Evolutionary conservation across 1,140 invertebrate species (phyloP).

Genomic region (Palaemon carinicauda): DNA sequence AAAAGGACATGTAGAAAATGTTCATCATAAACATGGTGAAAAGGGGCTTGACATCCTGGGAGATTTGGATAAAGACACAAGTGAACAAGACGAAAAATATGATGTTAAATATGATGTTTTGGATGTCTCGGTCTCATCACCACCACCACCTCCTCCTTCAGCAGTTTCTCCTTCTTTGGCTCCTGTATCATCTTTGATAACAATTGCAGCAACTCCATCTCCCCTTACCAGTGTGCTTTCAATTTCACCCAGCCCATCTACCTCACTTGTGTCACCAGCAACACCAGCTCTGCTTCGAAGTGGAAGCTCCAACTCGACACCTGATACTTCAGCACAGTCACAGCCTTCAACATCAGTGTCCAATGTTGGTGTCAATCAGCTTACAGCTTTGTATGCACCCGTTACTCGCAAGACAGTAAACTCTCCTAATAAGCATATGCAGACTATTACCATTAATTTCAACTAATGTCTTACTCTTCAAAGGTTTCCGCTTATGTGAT

Average conservation of each 20-base stretch:
- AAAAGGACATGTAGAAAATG: slow-evolving; percentile 58
- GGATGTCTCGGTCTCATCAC: slow-evolving; percentile 13
- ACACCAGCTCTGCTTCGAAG: neutral
- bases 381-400: slow-evolving; percentile 47
- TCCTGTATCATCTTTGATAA: slow-evolving; percentile 36
- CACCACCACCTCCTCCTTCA: neutral
- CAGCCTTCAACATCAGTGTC: slow-evolving; percentile 14
- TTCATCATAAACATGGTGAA: slow-evolving; percentile 54
- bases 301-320: neutral
- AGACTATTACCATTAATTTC: slow-evolving; percentile 58
- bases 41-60: slow-evolving; percentile 31
- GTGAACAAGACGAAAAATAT: slow-evolving; percentile 30
- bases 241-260: slow-evolving; percentile 17
- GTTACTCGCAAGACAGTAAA: slow-evolving; percentile 57
- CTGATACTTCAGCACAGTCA: neutral
- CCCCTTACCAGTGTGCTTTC: slow-evolving; percentile 21
- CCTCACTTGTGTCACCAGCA: neutral
- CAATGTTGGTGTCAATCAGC: slow-evolving; percentile 49
- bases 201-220: slow-evolving; percentile 41
- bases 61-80: slow-evolving; percentile 10
- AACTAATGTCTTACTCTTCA: slow-evolving; percentile 40
- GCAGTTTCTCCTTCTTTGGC: slow-evolving; percentile 30
- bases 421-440: slow-evolving; percentile 57
- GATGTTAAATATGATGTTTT: slow-evolving; percentile 41
- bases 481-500: neutral